These are phyloP conservation scores for Nebria salina DNA, from an alignment of 2,888 invertebrate genomes.

Conservation along the genomic window DNA sequence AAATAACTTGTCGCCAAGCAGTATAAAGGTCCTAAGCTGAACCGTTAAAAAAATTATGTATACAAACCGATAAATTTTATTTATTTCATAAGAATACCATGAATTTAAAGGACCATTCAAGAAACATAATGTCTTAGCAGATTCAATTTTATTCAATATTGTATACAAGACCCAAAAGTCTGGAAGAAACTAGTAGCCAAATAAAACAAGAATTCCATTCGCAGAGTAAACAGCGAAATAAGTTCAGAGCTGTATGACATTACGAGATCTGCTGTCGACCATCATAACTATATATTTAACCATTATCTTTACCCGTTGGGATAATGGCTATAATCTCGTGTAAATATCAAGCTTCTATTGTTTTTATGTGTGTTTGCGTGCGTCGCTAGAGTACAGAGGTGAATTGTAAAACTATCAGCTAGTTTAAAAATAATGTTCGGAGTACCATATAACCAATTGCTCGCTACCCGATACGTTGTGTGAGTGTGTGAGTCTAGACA, in stretches of 20 bases:
- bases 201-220: not conserved
- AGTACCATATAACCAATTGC: not conserved
- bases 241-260: not conserved
- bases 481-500: not conserved
- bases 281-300: not conserved
- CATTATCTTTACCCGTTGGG: not conserved
- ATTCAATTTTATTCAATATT: not conserved
- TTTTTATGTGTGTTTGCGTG: not conserved
- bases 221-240: not conserved
- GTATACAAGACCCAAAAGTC: not conserved
- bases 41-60: not conserved
- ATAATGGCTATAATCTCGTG: not conserved
- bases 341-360: not conserved
- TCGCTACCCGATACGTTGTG: not conserved
- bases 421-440: not conserved
- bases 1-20: too few species aligned
- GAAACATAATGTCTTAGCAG: not conserved
- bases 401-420: constrained; percentile 1
- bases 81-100: not conserved
- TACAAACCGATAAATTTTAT: not conserved
- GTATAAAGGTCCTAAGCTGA: too few species aligned
- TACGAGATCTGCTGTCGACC: not conserved
- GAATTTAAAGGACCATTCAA: not conserved
- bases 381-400: not conserved
- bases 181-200: not conserved